A percentile compares a stretch with the other conserved stretches of the same genome.
phyloP scores from a whole-genome alignment of 2,113 vertebrate genomes.

The Mungos mungo region DNA sequence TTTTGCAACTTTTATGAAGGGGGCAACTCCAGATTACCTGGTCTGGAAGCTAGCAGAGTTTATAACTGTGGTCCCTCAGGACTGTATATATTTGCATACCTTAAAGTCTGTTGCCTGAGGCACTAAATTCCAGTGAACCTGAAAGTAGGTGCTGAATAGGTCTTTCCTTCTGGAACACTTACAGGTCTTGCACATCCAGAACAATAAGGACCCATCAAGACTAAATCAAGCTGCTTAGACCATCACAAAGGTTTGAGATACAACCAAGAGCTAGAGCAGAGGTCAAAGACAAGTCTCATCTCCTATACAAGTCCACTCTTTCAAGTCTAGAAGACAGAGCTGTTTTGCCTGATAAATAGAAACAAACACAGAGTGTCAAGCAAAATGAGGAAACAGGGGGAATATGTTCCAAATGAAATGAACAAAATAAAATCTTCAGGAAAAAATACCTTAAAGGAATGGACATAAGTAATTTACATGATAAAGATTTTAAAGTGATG shows the following conservation, averaged over 20 bases:
- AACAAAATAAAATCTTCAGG: neutral
- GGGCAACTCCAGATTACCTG: neutral
- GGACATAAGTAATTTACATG: neutral
- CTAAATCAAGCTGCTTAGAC: neutral
- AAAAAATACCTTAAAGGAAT: neutral
- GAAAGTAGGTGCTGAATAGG: neutral
- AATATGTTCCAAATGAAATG: neutral
- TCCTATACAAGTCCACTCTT: neutral
- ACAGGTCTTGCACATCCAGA: neutral
- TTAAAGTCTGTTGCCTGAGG: neutral
- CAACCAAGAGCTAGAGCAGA: neutral
- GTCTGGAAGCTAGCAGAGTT: neutral
- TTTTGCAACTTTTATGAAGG: neutral
- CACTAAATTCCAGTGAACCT: neutral
- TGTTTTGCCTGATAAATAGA: neutral
- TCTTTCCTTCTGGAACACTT: neutral
- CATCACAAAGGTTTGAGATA: neutral
- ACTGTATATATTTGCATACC: neutral
- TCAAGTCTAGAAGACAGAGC: neutral
- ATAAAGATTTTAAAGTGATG: neutral
- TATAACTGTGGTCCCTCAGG: neutral
- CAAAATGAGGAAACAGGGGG: neutral
- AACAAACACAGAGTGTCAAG: neutral
- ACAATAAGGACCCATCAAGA: neutral
- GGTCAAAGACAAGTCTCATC: neutral